Evolutionary conservation across 2,888 invertebrate species (phyloP), one percentile per base, ranked within the genome.

Genomic region (Lucinisca nassula): DNA sequence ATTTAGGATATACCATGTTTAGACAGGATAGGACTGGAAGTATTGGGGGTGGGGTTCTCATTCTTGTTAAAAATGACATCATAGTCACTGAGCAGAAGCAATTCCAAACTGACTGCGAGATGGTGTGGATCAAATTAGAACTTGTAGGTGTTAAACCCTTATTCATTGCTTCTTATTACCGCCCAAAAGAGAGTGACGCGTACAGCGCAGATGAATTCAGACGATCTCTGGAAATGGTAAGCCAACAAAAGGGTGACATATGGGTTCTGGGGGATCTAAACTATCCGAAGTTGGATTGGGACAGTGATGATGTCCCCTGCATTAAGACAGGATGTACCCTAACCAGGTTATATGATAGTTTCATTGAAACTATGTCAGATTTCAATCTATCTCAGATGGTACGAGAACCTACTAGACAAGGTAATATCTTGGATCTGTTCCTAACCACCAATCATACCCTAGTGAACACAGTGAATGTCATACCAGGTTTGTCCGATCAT

Each of bases 21-120:
- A 37, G 72, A 24, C n/a, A 72, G 24, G 72, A 72, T 30, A 10
- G 38, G 6, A 21, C n/a, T 37, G 10, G n/a, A 24, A 37, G 24
- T 24, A 72, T 4, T 37, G 72, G 38, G 6, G 72, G 72, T n/a
- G n/a, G 72, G n/a, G 72, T 72, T 21, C 21, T 72, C 30, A 72
- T 72, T 8, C 14, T 72, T 17, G 72, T 72, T n/a, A 10, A 21
- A n/a, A n/a, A 51, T 51, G 21, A 21, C 21, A 51, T 73, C 35
- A 70, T 51, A 21, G 51, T 21, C 3, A 21, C 51, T 51, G 51
- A 51, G 12, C 51, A 51, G 21, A 51, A 51, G 21, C 10, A 51
- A n/a, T 51, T 14, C 32, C 49, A 73, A 21, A 81, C 81, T 4
- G 81, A 81, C 21, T 81, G 80, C 38, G 81, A 81, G 55, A 81